A percentile compares a stretch with the other conserved stretches of the same genome.
These are phyloP conservation scores for Fregetta grallaria DNA, from an alignment of 2,113 vertebrate species.

Conservation along the genomic window DNA sequence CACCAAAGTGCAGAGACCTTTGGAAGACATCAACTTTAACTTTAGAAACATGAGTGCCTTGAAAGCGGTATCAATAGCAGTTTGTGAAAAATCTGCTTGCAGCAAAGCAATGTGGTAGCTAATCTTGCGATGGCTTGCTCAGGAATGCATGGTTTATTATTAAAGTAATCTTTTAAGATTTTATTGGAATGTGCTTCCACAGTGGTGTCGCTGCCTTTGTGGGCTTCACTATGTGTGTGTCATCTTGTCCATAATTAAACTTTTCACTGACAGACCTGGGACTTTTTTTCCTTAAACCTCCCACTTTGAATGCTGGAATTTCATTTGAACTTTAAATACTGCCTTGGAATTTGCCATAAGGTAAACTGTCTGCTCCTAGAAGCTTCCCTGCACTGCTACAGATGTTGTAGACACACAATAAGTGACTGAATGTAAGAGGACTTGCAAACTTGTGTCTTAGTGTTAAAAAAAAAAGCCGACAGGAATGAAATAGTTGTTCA, in stretches of 20 bases:
- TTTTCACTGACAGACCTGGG: not conserved
- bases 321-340: constrained; percentile 19
- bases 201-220: constrained; percentile 44
- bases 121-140: constrained; percentile 73
- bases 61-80: constrained; percentile 18
- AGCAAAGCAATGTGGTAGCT: constrained; percentile 65
- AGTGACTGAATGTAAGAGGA: not conserved
- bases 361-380: not conserved
- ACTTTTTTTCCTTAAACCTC: not conserved
- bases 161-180: constrained; percentile 78
- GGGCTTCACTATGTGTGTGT: constrained; percentile 46
- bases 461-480: not conserved
- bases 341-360: constrained; percentile 33
- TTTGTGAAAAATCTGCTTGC: constrained; percentile 52
- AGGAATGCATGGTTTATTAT: constrained; percentile 80
- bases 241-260: constrained; percentile 58
- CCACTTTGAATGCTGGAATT: constrained; percentile 26
- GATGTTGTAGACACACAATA: not conserved
- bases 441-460: not conserved
- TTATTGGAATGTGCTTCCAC: constrained; percentile 74
- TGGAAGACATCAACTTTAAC: not conserved
- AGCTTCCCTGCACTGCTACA: not conserved
- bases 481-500: not conserved
- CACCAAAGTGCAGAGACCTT: not conserved
- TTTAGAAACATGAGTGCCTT: not conserved